These are phyloP conservation scores for Tenthredo livida DNA, from an alignment of 2,888 invertebrate genomes.

Conservation along the genomic window DNA sequence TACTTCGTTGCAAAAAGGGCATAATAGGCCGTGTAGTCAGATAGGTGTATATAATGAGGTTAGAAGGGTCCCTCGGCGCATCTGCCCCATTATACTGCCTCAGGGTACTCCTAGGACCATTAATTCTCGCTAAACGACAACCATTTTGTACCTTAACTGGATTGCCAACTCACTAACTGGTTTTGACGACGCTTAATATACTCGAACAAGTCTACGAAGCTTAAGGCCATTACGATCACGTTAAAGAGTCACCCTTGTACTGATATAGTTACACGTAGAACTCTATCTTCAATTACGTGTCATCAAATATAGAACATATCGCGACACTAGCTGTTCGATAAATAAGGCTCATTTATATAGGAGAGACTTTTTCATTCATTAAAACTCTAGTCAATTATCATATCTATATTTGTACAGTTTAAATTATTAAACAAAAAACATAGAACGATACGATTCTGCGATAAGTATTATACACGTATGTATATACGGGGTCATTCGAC, in stretches of 20 bases:
- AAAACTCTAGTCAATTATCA: background rate
- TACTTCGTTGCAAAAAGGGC: constrained; percentile 69
- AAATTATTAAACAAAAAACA: background rate
- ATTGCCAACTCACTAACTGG: constrained; percentile 78
- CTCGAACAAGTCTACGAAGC: constrained; percentile 37
- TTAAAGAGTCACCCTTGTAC: constrained; percentile 34
- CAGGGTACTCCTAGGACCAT: constrained; percentile 75
- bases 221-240: constrained; percentile 47
- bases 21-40: constrained; percentile 74
- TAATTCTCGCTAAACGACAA: constrained; percentile 78
- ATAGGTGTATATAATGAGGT: constrained; percentile 76
- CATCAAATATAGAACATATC: background rate
- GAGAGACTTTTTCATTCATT: background rate
- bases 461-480: constrained; percentile 11
- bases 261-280: background rate
- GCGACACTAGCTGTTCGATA: background rate
- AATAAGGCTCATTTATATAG: background rate
- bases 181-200: constrained; percentile 71
- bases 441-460: constrained; percentile 14
- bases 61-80: constrained; percentile 69
- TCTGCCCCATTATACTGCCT: constrained; percentile 77
- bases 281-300: constrained; percentile 5
- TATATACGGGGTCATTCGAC: constrained; percentile 46
- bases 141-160: constrained; percentile 79
- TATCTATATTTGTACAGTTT: background rate